Conservation (phyloP, 2,888 invertebrate species). For the Ophraella communa region DNA sequence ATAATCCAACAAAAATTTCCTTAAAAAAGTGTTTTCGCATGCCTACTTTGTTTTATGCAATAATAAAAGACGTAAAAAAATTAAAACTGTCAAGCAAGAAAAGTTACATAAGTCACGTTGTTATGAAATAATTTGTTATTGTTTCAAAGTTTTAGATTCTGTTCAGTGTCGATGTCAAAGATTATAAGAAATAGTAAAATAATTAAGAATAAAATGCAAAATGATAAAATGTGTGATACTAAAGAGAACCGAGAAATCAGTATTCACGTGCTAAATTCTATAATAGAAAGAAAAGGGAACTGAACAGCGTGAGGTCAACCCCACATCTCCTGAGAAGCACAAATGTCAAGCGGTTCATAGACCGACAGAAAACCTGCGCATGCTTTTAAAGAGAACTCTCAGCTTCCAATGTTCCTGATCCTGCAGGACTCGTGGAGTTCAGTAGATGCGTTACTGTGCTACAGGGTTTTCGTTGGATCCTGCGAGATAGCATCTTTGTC, state of each 20-base stretch:
- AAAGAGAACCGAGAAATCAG: background rate
- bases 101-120: too few relatives aligned
- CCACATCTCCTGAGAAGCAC: constrained; percentile 47
- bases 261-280: background rate
- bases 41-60: too few relatives aligned
- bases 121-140: too few relatives aligned
- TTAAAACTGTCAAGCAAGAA: too few relatives aligned
- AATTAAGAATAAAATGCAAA: too few relatives aligned
- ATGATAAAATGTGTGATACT: too few relatives aligned
- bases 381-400: constrained; percentile 29
- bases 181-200: too few relatives aligned
- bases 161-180: too few relatives aligned
- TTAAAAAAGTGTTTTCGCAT: too few relatives aligned
- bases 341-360: constrained; percentile 55
- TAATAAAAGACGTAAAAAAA: too few relatives aligned
- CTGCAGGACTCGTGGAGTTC: constrained; percentile 45
- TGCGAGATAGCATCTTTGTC: constrained; percentile 8
- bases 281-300: constrained; percentile 7
- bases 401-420: constrained; percentile 51
- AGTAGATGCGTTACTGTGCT: constrained; percentile 45
- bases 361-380: constrained; percentile 48
- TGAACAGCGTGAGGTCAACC: constrained; percentile 35
- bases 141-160: too few relatives aligned
- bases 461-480: constrained; percentile 34
- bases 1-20: too few relatives aligned